Conservation (phyloP, 2,113 vertebrate species). For the Papio anubis region DNA sequence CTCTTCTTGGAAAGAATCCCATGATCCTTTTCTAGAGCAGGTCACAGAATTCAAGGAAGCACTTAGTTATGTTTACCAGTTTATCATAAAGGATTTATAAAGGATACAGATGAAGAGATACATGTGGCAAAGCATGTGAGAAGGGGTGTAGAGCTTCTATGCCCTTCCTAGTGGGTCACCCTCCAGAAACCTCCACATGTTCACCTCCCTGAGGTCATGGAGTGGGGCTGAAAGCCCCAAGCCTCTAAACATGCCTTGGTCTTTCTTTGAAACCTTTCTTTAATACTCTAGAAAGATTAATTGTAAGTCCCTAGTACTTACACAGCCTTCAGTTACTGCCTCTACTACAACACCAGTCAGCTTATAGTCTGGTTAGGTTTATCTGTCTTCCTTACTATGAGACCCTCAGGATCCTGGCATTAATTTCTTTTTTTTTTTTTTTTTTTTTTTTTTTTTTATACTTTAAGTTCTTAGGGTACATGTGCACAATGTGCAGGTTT, state of each 20-base stretch:
- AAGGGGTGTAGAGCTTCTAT: neutral
- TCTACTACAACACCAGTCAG: neutral
- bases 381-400: neutral
- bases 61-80: neutral
- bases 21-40: neutral
- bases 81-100: neutral
- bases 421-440: too few species aligned
- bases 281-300: neutral
- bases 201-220: neutral
- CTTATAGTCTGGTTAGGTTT: neutral
- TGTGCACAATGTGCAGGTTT: too few species aligned
- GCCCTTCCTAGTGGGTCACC: neutral
- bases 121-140: neutral
- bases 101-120: neutral
- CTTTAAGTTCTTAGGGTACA: too few species aligned
- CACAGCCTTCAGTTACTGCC: neutral
- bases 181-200: neutral
- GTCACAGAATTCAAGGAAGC: neutral
- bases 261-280: slow-evolving; percentile 22
- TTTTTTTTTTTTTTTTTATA: too few species aligned
- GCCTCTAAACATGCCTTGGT: neutral
- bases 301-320: neutral
- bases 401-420: neutral
- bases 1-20: neutral
- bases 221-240: neutral